phyloP scores from a whole-genome alignment of 2,888 invertebrate genomes.

The Agonopterix arenella region DNA sequence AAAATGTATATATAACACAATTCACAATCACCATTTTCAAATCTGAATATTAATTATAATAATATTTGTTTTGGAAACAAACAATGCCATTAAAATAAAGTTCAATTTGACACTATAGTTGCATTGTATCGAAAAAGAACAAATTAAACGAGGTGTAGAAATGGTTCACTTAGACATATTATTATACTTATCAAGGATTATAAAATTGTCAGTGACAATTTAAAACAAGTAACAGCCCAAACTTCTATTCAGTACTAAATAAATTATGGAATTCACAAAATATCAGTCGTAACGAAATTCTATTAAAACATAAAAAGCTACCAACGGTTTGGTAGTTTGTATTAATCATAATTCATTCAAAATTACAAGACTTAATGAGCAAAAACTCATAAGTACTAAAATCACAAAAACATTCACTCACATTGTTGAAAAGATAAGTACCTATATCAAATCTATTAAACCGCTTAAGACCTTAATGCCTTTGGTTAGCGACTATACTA shows the following conservation, averaged over 20 bases:
- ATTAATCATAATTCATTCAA: background rate
- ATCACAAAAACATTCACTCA: slow-evolving; percentile 51
- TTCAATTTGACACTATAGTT: too few relatives aligned
- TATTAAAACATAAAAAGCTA: background rate
- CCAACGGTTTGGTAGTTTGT: background rate
- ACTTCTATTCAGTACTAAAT: background rate
- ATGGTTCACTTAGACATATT: too few relatives aligned
- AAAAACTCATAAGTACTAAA: slow-evolving; percentile 60
- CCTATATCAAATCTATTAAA: slow-evolving; percentile 11
- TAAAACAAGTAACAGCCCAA: background rate
- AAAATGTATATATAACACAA: too few relatives aligned
- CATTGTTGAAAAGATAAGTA: background rate
- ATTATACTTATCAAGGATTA: too few relatives aligned
- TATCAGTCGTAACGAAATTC: slow-evolving; percentile 1
- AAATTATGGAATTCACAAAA: slow-evolving; percentile 3
- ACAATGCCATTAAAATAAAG: background rate
- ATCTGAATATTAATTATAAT: background rate
- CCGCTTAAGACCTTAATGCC: slow-evolving; percentile 5
- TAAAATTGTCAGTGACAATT: background rate
- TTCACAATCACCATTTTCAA: background rate
- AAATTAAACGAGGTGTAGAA: too few relatives aligned
- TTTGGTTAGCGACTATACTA: slow-evolving; percentile 1
- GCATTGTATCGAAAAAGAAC: too few relatives aligned
- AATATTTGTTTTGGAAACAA: background rate
- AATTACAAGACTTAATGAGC: slow-evolving; percentile 25